Conservation (phyloP, 2,797 vertebrate species). For the Melanotaenia trifasciata region DNA sequence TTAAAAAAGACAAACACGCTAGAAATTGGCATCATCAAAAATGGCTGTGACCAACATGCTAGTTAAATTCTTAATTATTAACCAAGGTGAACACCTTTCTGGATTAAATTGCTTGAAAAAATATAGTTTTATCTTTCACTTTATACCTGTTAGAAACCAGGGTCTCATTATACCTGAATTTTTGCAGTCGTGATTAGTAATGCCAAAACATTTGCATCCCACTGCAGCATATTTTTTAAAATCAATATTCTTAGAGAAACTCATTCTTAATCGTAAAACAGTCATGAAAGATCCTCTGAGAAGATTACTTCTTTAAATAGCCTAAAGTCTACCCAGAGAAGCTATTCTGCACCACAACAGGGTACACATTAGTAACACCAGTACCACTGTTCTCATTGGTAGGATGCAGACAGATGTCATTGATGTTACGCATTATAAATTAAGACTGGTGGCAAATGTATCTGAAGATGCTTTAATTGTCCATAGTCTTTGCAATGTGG, state of each 20-base stretch:
- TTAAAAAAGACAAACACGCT: background rate
- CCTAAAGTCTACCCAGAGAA: slow-evolving; percentile 31
- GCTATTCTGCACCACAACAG: slow-evolving; percentile 70
- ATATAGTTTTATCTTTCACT: background rate
- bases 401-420: slow-evolving; percentile 48
- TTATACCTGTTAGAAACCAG: background rate
- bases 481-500: slow-evolving; percentile 3
- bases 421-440: slow-evolving; percentile 51
- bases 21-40: background rate
- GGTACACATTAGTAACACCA: slow-evolving; percentile 59
- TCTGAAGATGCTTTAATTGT: slow-evolving; percentile 27
- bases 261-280: slow-evolving; percentile 5
- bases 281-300: slow-evolving; percentile 20
- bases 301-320: slow-evolving; percentile 60
- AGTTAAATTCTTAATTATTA: background rate
- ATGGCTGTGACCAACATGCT: background rate
- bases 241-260: background rate
- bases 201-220: background rate
- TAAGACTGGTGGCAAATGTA: slow-evolving; percentile 28
- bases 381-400: slow-evolving; percentile 56
- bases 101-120: background rate
- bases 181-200: background rate
- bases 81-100: background rate
- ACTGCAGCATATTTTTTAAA: background rate
- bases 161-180: background rate